Percentiles rank a stretch among this genome's conserved stretches.
phyloP scores from a whole-genome alignment of 2,888 invertebrate genomes.

The Yponomeuta sedellus region DNA sequence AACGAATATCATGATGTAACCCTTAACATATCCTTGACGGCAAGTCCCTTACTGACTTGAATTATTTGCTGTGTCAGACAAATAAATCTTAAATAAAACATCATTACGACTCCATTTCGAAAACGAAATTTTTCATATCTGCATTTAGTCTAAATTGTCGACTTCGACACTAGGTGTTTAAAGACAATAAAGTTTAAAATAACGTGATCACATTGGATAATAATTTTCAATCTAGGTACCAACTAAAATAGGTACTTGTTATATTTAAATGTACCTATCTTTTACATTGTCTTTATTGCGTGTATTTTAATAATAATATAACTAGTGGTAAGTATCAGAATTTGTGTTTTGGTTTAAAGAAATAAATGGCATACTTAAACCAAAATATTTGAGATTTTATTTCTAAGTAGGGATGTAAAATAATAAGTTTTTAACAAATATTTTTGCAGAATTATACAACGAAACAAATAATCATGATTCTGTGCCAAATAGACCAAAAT shows the following conservation, averaged over 20 bases:
- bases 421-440: too few relatives aligned
- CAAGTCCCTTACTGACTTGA: constrained; percentile 26
- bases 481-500: too few relatives aligned
- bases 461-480: too few relatives aligned
- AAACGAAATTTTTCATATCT: constrained; percentile 1
- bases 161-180: constrained; percentile 26
- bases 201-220: constrained; percentile 19
- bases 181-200: constrained; percentile 22
- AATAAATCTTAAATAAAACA: constrained; percentile 46
- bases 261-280: constrained; percentile 5
- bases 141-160: neutral
- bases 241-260: neutral
- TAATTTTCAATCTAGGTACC: constrained; percentile 15
- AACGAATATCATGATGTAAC: neutral
- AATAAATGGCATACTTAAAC: constrained; percentile 10
- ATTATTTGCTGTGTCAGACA: constrained; percentile 69
- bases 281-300: constrained; percentile 2
- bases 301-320: constrained; percentile 9
- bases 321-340: neutral
- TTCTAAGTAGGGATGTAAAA: neutral
- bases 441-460: too few relatives aligned
- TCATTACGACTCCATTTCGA: too few relatives aligned
- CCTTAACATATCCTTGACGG: constrained; percentile 24
- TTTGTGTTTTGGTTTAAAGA: constrained; percentile 10
- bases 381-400: neutral